A percentile compares a stretch with the other conserved stretches of the same genome.
Conservation (phyloP, 2,113 vertebrate genomes). For the Zosterops pallidus region DNA sequence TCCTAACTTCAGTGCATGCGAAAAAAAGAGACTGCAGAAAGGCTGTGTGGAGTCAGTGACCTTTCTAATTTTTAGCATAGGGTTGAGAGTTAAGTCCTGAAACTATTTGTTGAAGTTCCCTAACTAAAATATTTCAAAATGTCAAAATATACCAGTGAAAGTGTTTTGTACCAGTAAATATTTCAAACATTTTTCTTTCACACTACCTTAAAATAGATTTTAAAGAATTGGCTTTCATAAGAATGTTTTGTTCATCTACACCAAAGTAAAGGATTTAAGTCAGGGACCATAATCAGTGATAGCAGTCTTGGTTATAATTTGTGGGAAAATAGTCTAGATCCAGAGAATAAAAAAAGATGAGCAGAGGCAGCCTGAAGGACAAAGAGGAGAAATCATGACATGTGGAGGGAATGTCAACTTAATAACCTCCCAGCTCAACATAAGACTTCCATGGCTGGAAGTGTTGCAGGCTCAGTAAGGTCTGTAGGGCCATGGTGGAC, state of each 20-base stretch:
- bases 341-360: background rate
- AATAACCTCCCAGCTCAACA: background rate
- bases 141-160: background rate
- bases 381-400: background rate
- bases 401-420: background rate
- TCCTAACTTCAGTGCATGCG: background rate
- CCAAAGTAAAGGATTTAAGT: background rate
- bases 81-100: background rate
- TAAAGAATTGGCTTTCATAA: background rate
- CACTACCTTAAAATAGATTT: no score
- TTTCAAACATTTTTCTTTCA: background rate
- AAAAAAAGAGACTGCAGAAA: background rate
- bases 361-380: background rate
- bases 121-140: background rate
- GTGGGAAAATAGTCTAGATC: background rate
- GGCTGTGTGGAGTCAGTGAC: background rate
- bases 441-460: background rate
- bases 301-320: background rate
- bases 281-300: background rate
- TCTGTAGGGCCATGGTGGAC: background rate
- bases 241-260: background rate
- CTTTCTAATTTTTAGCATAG: background rate
- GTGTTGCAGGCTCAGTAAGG: background rate
- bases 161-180: background rate
- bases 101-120: background rate